Evolutionary conservation across 1,140 invertebrate genomes (phyloP), one percentile per base, ranked within the genome.

Genomic region (Trissolcus basalis): DNA sequence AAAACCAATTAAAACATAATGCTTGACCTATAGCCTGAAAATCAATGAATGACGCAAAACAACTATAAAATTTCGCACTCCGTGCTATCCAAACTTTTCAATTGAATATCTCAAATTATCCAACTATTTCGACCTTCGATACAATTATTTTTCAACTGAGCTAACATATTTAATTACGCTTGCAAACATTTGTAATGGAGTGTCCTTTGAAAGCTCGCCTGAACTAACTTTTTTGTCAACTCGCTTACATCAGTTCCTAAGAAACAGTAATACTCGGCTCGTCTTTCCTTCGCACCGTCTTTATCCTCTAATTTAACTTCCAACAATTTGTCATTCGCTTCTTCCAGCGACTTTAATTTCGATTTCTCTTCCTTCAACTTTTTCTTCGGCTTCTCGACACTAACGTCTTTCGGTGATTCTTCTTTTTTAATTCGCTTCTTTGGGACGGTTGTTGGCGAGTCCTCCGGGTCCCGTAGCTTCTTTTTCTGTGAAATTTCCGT

Each of bases 241-340:
- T 27, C 19, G 36, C 81, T 67, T 61, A 86, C 84, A 53, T 86
- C 76, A 4, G 67, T 77, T 39, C 78, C 67, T n/a, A 80, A 49
- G 41, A 85, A 83, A 33, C 78, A 79, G 49, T 84, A 85, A 72
- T 64, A 86, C 44, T 72, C 48, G 0, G 82, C 69, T 27, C 12
- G 47, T 13, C 51, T 9, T 8, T 77, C 50, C 0, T 75, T n/a
- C 35, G 7, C n/a, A 45, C 56, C 19, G 15, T 48, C 11, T 51
- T 63, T 48, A 49, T 55, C 43, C 41, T 64, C 53, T 6, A 68
- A 58, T 68, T 58, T 61, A 75, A 74, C 72, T 45, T 77, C 27
- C 32, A 27, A 61, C 54, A 27, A 36, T 73, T 53, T 51, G 35
- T 58, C 47, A 51, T 65, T 50, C 19, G 32, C 49, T 19, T 35